These are phyloP conservation scores for Cinclus cinclus DNA, from an alignment of 2,113 vertebrate species.

Conservation along the genomic window DNA sequence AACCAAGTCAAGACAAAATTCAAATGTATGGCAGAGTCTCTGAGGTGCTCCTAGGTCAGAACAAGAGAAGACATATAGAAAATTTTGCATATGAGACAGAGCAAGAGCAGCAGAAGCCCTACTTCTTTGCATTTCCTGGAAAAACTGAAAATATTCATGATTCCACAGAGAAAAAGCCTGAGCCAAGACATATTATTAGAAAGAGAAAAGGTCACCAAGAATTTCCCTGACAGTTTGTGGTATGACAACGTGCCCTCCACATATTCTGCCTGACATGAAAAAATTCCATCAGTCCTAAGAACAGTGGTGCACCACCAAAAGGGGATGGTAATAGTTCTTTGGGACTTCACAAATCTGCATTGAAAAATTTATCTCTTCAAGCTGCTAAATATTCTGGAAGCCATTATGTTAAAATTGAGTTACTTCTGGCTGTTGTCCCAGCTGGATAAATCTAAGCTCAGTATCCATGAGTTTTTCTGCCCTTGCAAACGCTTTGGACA, in stretches of 20 bases:
- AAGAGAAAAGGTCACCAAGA: not conserved
- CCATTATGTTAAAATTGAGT: not conserved
- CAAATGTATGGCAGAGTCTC: not conserved
- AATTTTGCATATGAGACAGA: not conserved
- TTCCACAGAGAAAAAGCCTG: not conserved
- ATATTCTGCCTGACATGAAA: not conserved
- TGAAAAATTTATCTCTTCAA: not conserved
- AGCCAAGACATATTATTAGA: not conserved
- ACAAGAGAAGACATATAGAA: not conserved
- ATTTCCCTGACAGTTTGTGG: not conserved
- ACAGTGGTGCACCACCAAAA: not conserved
- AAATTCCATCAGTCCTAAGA: not conserved
- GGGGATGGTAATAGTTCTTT: not conserved
- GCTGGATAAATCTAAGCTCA: not conserved
- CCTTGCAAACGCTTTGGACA: not conserved
- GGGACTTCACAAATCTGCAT: not conserved
- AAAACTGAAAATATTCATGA: not conserved
- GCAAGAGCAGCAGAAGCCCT: not conserved
- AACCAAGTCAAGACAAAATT: constrained; percentile 30
- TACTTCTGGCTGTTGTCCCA: not conserved
- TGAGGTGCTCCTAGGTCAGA: not conserved
- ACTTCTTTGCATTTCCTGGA: not conserved
- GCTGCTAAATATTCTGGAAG: not conserved
- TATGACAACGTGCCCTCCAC: not conserved
- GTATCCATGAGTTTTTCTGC: not conserved